Evolutionary conservation across 37 sponge, comb jelly and placozoan genomes (phyloP).

Genomic region (Corticium candelabrum): DNA sequence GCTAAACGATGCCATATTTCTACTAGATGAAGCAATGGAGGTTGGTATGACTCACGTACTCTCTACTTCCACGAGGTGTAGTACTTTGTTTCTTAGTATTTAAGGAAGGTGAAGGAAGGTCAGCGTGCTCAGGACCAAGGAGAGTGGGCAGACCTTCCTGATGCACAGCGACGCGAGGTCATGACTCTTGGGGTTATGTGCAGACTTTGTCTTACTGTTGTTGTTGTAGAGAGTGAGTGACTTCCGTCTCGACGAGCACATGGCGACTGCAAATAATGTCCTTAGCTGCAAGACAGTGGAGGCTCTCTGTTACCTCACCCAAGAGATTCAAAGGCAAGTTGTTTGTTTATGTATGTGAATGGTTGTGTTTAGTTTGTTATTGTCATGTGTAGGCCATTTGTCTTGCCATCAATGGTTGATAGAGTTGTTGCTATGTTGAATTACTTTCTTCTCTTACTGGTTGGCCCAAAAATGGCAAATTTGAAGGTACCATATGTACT

Average conservation of each 20-base stretch:
- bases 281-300: neutral
- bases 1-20: constrained; percentile 90
- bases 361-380: neutral
- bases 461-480: constrained; percentile 72
- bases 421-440: constrained; percentile 89
- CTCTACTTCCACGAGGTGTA: no score
- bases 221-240: no score
- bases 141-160: constrained; percentile 37
- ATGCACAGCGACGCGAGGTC: no score
- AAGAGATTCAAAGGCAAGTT: no score
- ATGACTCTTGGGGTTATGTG: no score
- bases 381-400: constrained; percentile 27
- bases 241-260: no score
- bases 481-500: constrained; percentile 48
- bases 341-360: neutral
- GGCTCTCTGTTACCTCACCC: neutral
- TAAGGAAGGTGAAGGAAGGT: constrained; percentile 35
- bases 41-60: no score
- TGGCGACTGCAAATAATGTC: neutral
- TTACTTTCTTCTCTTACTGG: constrained; percentile 79
- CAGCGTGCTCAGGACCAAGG: constrained; percentile 32
- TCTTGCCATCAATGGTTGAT: constrained; percentile 57
- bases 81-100: constrained; percentile 11
- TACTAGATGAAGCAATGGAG: constrained; percentile 82
- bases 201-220: no score